Evolutionary conservation across 1,140 invertebrate species (phyloP).

Genomic region (Mylabris phalerata): DNA sequence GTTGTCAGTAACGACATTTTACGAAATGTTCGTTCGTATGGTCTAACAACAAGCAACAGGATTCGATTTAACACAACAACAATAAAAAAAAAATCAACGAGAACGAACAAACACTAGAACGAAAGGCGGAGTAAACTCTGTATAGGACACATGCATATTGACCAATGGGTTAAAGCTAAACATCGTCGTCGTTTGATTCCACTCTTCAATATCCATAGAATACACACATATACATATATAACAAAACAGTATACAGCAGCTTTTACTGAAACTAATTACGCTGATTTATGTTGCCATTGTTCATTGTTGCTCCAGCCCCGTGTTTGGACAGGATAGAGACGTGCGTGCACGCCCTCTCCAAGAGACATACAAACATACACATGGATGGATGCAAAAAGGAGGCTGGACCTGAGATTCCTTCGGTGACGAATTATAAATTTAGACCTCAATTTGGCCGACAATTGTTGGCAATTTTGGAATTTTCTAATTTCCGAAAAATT

Average conservation of each 20-base stretch:
- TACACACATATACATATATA: no score
- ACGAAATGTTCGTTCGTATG: no score
- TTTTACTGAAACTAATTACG: conserved; percentile 55
- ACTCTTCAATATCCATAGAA: conserved; percentile 38
- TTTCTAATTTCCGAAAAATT: no score
- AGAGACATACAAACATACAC: neutral
- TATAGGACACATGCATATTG: conserved; percentile 29
- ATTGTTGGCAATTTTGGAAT: no score
- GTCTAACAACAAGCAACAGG: conserved; percentile 12
- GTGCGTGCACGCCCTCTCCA: conserved; percentile 38
- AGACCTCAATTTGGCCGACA: no score
- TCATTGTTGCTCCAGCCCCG: conserved; percentile 49
- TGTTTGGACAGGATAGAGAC: conserved; percentile 37
- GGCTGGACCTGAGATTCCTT: no score
- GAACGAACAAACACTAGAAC: conserved; percentile 17
- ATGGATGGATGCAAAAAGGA: no score
- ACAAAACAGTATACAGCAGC: conserved; percentile 33
- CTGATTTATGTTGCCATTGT: conserved; percentile 61
- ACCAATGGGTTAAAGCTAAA: conserved; percentile 37
- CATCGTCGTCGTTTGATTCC: conserved; percentile 8
- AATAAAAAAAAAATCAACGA: no score
- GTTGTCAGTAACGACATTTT: no score
- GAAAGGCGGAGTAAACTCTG: conserved; percentile 40
- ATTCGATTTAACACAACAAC: conserved; percentile 23
- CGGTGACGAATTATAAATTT: no score